Evolutionary conservation across 2,888 invertebrate genomes (phyloP).

Genomic region (Dorcus hopei): DNA sequence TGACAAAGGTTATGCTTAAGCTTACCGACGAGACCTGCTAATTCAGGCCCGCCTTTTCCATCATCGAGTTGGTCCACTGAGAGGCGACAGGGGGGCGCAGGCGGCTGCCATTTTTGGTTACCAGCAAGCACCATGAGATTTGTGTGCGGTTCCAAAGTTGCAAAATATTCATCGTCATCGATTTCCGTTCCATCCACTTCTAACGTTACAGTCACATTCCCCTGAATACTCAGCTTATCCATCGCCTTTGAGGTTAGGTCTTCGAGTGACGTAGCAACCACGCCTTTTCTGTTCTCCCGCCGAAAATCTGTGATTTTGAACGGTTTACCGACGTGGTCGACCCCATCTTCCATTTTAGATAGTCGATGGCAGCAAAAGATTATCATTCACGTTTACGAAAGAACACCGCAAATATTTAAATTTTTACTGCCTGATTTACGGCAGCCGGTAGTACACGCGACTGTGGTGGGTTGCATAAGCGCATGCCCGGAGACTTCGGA

Average conservation of each 20-base stretch:
- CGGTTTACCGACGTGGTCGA: conserved; percentile 55
- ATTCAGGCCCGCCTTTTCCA: conserved; percentile 55
- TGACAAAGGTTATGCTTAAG: conserved; percentile 79
- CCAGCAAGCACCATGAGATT: conserved; percentile 77
- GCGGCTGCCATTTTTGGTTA: conserved; percentile 72
- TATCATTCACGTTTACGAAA: no score
- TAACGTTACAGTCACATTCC: conserved; percentile 72
- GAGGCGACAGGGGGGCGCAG: conserved; percentile 61
- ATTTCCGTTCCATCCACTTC: conserved; percentile 94
- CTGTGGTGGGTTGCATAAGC: conserved; percentile 17
- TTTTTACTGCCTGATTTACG: background rate
- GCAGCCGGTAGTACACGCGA: conserved; percentile 9
- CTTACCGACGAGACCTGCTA: conserved; percentile 73
- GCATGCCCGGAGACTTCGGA: conserved; percentile 13
- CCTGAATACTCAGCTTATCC: conserved; percentile 65
- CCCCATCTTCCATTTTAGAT: conserved; percentile 56
- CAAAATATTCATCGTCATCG: conserved; percentile 93
- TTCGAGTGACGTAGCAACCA: conserved; percentile 75
- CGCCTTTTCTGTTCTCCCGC: conserved; percentile 77
- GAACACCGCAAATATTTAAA: no score
- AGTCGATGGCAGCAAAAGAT: background rate
- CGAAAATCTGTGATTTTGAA: conserved; percentile 78
- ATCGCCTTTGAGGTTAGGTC: conserved; percentile 74
- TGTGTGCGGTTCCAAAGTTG: conserved; percentile 83
- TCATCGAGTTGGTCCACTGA: conserved; percentile 61